Percentiles rank a stretch among this genome's conserved stretches.
Conservation (phyloP, 1,140 invertebrate genomes). For the Cherax quadricarinatus region DNA sequence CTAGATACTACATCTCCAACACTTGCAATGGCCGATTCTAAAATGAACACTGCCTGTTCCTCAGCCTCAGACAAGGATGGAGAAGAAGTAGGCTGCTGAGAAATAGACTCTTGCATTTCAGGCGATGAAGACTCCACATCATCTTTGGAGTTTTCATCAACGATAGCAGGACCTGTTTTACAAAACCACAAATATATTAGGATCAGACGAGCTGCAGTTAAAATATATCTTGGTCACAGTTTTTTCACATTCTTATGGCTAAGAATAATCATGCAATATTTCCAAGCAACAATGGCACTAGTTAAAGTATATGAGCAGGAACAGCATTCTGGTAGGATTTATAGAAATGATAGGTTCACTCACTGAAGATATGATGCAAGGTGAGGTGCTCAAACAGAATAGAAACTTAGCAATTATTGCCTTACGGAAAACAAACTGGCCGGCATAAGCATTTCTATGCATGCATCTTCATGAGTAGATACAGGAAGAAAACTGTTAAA, state of each 20-base stretch:
- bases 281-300: background rate
- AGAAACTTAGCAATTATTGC: no score
- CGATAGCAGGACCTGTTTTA: constrained; percentile 55
- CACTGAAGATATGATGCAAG: background rate
- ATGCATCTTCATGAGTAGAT: no score
- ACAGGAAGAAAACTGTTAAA: no score
- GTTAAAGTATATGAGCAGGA: background rate
- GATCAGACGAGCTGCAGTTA: background rate
- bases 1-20: constrained; percentile 48
- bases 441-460: no score
- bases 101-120: constrained; percentile 19
- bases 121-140: constrained; percentile 29
- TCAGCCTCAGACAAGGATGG: constrained; percentile 64
- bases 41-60: constrained; percentile 56
- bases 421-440: no score
- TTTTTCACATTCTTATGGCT: background rate
- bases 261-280: background rate
- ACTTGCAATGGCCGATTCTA: constrained; percentile 68
- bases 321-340: background rate
- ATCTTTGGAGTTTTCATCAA: constrained; percentile 25
- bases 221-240: background rate
- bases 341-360: background rate
- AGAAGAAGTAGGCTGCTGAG: constrained; percentile 18
- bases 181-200: background rate
- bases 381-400: background rate